Base-by-base conservation (phyloP, 2,888 invertebrate species). In the Cristatella mucedo region DNA sequence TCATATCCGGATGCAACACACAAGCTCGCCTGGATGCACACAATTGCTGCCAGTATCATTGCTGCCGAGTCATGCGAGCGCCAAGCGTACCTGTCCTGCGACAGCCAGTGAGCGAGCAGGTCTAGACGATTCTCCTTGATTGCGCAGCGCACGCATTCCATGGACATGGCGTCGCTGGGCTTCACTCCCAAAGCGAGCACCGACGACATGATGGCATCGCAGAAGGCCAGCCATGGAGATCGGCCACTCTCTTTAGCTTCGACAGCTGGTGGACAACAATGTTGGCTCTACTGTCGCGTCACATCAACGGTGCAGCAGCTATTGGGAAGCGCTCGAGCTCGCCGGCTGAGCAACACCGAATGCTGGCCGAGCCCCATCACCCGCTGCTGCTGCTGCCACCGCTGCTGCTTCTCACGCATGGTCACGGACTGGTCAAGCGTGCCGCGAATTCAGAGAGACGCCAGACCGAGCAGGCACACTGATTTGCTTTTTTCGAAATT, bases 181-280 rank as follows among this genome's bases (percentile, higher is more conserved):
- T 48, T 50, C 9, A 46, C 48, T n/a, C 53, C 54, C 16, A 53
- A 52, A 2, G 56, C 53, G 19, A 52, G 53, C 11, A 59, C 61
- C 6, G 62, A 57, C 15, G 63, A 56, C 56, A 61, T 58, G 22
- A 63, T 43, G 4, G 61, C 55, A 46, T 62, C 59, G 46, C 61
- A 61, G 47, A 61, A 63, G n/a, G 55, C 53, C 43, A 63, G 45
- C 37, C 59, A 44, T 9, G 61, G 57, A n/a, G 52, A 50, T n/a
- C 54, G 46, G 4, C 52, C 54, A 39, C 46, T 46, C 32, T 48
- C 43, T 30, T 49, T 44, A 5, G 46, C 44, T 29, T 50, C 51
- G 22, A 53, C 52, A 49, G 53, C 56, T 59, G 45, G 5, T 21
- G 5, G 21, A n/a, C n/a, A n/a, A n/a, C n/a, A n/a, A n/a, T n/a